A percentile compares a stretch with the other conserved stretches of the same genome.
Evolutionary conservation across 92 coral and sea anemone genomes (phyloP).

Genomic region (Porites divaricata): DNA sequence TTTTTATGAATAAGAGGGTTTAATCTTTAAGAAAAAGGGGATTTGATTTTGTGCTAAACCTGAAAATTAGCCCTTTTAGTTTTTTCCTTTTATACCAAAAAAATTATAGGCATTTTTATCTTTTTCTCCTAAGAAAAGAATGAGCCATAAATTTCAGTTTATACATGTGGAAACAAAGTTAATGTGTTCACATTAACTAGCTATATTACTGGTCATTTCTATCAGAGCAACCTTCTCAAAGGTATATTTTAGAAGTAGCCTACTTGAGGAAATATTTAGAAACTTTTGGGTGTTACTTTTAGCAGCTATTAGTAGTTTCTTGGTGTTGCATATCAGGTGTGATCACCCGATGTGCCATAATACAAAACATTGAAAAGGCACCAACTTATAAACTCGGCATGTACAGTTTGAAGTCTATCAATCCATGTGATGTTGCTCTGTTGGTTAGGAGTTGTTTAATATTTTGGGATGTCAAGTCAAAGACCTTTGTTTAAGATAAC

Average conservation of each 20-base stretch:
- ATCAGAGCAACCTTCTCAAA: neutral
- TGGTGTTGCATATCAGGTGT: too few species aligned
- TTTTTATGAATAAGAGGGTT: neutral
- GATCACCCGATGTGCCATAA: too few species aligned
- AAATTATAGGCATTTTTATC: neutral
- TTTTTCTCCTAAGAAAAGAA: too few species aligned
- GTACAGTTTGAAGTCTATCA: too few species aligned
- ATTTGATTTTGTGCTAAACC: neutral
- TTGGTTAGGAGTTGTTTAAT: too few species aligned
- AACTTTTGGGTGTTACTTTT: neutral
- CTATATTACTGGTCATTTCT: neutral
- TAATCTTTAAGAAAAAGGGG: neutral
- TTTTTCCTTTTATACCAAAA: neutral
- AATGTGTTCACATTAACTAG: neutral
- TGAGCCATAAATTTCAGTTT: neutral
- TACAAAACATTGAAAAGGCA: too few species aligned
- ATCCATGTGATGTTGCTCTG: too few species aligned
- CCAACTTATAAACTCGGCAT: too few species aligned
- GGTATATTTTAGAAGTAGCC: neutral
- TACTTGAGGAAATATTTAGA: neutral
- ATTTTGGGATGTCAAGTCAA: too few species aligned
- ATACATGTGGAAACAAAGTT: neutral
- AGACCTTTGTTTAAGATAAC: too few species aligned
- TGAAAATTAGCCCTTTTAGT: neutral
- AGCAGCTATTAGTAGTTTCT: neutral